Conservation (phyloP, 2,113 vertebrate species). For the Castor canadensis region DNA sequence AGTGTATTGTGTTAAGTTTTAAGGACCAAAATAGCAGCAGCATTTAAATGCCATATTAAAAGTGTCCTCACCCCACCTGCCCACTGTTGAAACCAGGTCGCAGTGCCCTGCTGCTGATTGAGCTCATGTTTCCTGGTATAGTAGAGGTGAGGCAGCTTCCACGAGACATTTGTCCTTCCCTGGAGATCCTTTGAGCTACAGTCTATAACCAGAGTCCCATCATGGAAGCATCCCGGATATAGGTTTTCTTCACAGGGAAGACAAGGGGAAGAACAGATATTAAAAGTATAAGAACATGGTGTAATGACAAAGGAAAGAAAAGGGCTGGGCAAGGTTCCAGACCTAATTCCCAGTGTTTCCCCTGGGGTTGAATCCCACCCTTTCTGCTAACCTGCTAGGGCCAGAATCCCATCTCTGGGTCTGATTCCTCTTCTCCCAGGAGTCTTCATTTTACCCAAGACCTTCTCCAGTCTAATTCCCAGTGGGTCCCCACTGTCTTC, state of each 20-base stretch:
- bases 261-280: not conserved
- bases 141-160: not conserved
- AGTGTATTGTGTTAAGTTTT: rapidly evolving
- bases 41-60: rapidly evolving
- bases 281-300: not conserved
- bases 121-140: not conserved
- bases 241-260: not conserved
- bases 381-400: rapidly evolving
- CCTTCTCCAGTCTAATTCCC: not conserved
- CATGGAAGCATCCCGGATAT: too few relatives aligned
- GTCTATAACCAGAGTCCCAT: not conserved
- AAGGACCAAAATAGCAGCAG: not conserved
- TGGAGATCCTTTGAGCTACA: not conserved
- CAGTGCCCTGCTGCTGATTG: not conserved
- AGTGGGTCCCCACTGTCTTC: not conserved
- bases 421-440: not conserved
- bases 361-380: not conserved
- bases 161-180: not conserved
- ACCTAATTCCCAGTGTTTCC: too few relatives aligned
- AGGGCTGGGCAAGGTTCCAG: not conserved
- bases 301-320: not conserved
- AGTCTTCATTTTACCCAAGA: not conserved
- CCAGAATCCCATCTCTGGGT: not conserved
- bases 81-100: not conserved
- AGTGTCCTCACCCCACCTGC: rapidly evolving